Percentiles rank a stretch among this genome's conserved stretches.
Evolutionary conservation across 2,797 vertebrate species (phyloP).

Genomic region (Tinamus major): DNA sequence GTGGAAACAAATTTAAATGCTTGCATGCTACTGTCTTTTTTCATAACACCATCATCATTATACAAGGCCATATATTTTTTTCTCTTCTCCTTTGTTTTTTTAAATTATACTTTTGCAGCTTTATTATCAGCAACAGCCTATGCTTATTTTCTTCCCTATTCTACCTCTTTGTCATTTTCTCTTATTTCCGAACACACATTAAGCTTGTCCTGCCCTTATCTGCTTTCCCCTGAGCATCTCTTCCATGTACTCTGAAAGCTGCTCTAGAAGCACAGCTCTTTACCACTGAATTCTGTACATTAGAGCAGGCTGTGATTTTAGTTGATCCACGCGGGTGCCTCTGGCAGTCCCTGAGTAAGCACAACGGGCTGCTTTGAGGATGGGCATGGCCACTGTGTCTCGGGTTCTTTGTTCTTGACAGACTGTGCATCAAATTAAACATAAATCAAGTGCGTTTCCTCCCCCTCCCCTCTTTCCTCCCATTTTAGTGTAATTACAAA

Average conservation of each 20-base stretch:
- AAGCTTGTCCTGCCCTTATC: slow-evolving; percentile 26
- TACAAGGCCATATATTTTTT: background rate
- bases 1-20: background rate
- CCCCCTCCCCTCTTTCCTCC: background rate
- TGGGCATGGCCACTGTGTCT: background rate
- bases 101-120: background rate
- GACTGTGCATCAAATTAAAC: slow-evolving; percentile 8
- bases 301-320: background rate
- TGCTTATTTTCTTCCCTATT: background rate
- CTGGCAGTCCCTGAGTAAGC: background rate
- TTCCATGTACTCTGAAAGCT: background rate
- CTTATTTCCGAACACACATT: background rate
- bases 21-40: background rate
- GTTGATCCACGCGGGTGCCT: background rate
- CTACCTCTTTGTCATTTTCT: background rate
- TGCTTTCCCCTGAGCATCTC: slow-evolving; percentile 6
- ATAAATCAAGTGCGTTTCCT: slow-evolving; percentile 36
- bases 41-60: background rate
- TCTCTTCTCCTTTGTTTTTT: background rate
- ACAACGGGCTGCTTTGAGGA: background rate
- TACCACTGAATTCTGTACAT: background rate
- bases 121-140: slow-evolving; percentile 22
- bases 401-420: background rate
- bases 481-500: slow-evolving; percentile 55
- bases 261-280: background rate